Evolutionary conservation across 1,140 invertebrate species (phyloP).

Genomic region (Zaprionus capensis): DNA sequence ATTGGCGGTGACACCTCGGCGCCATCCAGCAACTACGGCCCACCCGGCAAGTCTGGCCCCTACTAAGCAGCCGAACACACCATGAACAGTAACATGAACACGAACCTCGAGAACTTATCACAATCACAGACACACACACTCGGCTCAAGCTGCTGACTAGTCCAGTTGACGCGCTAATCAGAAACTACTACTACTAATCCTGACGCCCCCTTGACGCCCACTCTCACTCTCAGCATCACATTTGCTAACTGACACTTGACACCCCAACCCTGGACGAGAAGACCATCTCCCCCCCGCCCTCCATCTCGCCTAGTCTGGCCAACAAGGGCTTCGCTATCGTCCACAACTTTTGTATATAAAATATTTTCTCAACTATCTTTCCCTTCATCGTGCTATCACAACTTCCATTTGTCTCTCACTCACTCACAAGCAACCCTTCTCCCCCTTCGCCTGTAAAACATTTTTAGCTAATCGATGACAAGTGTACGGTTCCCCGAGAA

Average conservation of each 20-base stretch:
- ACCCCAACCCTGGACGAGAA: slow-evolving; percentile 30
- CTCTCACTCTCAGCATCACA: slow-evolving; percentile 12
- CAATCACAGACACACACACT: slow-evolving; percentile 51
- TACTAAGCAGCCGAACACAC: slow-evolving; percentile 65
- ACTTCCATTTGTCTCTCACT: slow-evolving; percentile 19
- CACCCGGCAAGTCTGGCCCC: slow-evolving; percentile 86
- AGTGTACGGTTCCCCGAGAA: slow-evolving; percentile 54
- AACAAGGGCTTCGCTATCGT: slow-evolving; percentile 48
- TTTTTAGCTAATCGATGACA: slow-evolving; percentile 69
- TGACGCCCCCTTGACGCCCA: slow-evolving; percentile 10
- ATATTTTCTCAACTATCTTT: slow-evolving; percentile 48
- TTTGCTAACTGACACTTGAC: slow-evolving; percentile 41
- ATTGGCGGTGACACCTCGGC: slow-evolving; percentile 84
- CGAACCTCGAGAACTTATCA: slow-evolving; percentile 52
- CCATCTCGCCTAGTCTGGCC: slow-evolving; percentile 18
- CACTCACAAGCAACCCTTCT: slow-evolving; percentile 19
- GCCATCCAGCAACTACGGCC: slow-evolving; percentile 87
- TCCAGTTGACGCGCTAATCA: slow-evolving; percentile 75
- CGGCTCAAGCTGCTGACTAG: slow-evolving; percentile 82
- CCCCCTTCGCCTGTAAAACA: slow-evolving; percentile 36
- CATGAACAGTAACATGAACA: slow-evolving; percentile 26
- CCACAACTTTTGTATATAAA: slow-evolving; percentile 77
- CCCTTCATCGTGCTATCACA: slow-evolving; percentile 15
- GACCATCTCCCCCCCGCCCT: slow-evolving; percentile 18
- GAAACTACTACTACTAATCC: slow-evolving; percentile 41